Base-by-base conservation (phyloP, 2,888 invertebrate species). In the Azorinus chamasolen region DNA sequence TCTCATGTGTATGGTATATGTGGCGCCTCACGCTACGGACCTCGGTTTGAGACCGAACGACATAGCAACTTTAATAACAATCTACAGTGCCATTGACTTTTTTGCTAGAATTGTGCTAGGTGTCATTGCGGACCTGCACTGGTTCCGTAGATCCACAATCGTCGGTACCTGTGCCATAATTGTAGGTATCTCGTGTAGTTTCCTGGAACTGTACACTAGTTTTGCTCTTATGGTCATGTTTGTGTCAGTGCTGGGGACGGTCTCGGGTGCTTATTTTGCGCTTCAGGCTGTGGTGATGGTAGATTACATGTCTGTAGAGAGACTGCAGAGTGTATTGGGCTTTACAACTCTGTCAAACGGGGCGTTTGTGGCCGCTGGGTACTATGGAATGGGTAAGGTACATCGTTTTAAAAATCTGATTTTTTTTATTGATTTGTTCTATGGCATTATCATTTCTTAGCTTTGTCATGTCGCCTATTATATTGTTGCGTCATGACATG, bases 261-360 rank as follows among this genome's bases (percentile, higher is more conserved):
- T 84, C 16, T 75, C 79, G 8, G 83, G 84, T 5, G 72, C 75
- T 16, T 79, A 85, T 58, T 78, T 78, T 55, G 80, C 80, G 3
- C 59, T 87, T 59, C 75, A 81, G 20, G 76, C 84, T 12, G 76
- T 84, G 12, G 62, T 83, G n/a, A 65, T 85, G 14, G 83, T 83
- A 6, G 85, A 86, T 41, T 81, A 85, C 14, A 71, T 84, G 16
- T 84, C 85, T 1, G 37, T 86, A 14, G 75, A 61, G 0, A 71
- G 77, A 48, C 76, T 87, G 25, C 64, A 83, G 1, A 66, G 72
- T 25, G 73, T 74, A 2, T 48, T 86, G 16, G 84, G 83, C 0
- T 66, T 87, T 16, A 66, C 74, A 1, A 63, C 83, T 16, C 53
- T 84, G n/a, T 54, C 79, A n/a, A 79, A 79, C 50, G 81, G 85